A percentile compares a stretch with the other conserved stretches of the same genome.
Evolutionary conservation across 1,140 invertebrate species (phyloP).

Genomic region (Bacillus rossius): DNA sequence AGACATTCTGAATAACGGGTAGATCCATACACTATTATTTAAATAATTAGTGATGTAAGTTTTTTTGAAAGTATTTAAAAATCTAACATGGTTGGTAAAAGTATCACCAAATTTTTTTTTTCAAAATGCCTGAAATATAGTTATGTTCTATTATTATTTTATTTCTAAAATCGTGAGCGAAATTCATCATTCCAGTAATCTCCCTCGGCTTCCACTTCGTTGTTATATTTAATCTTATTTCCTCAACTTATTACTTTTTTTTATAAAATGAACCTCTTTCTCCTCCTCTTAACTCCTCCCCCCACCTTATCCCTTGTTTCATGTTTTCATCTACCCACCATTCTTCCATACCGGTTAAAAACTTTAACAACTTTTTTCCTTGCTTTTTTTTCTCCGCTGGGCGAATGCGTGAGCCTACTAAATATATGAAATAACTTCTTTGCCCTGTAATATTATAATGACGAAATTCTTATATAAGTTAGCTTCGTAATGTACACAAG

Average conservation of each 20-base stretch:
- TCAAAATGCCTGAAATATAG: no score
- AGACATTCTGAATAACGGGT: no score
- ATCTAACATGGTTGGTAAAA: no score
- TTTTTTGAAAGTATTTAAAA: no score
- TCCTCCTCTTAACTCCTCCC: background rate
- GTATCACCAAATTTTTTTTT: no score
- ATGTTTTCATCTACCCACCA: background rate
- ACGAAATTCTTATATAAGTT: conserved; percentile 33
- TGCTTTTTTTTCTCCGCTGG: no score
- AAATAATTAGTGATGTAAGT: no score
- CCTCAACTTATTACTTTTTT: conserved; percentile 5
- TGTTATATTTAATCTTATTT: conserved; percentile 13
- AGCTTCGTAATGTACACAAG: conserved; percentile 22
- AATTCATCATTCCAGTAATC: background rate
- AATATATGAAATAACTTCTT: conserved; percentile 20
- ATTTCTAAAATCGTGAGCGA: no score
- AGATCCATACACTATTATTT: no score
- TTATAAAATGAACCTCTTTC: conserved; percentile 2
- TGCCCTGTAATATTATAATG: conserved; percentile 25
- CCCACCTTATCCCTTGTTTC: background rate
- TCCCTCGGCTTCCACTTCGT: background rate
- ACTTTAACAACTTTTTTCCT: conserved; percentile 12
- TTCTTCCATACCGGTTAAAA: conserved; percentile 11
- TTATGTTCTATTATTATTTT: no score
- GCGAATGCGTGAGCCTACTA: conserved; percentile 15